Percentiles rank a stretch among this genome's conserved stretches.
phyloP scores from a whole-genome alignment of 1,140 invertebrate species.

The Trichomalopsis sarcophagae region DNA sequence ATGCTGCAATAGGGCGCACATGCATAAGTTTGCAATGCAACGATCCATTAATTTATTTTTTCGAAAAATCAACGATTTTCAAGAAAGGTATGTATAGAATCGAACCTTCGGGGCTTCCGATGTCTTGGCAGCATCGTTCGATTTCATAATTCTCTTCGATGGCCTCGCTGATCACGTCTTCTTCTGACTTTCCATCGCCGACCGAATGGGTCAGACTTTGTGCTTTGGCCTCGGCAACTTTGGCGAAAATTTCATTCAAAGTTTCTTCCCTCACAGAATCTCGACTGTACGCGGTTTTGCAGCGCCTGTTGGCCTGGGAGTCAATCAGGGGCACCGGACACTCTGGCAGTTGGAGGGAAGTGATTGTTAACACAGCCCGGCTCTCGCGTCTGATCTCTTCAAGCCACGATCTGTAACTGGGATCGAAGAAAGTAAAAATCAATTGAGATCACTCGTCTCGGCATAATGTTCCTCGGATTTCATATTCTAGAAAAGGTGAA shows the following conservation, averaged over 20 bases:
- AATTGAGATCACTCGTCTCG: neutral
- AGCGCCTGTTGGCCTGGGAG: conserved; percentile 61
- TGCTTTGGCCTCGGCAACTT: conserved; percentile 53
- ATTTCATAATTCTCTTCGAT: conserved; percentile 54
- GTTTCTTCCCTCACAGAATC: conserved; percentile 58
- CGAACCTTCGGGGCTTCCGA: neutral
- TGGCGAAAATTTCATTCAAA: conserved; percentile 61
- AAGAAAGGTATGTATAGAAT: neutral
- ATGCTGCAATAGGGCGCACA: neutral
- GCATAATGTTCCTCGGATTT: too few species aligned
- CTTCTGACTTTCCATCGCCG: conserved; percentile 41
- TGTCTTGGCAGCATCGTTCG: conserved; percentile 55
- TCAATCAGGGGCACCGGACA: conserved; percentile 68
- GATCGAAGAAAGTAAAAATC: neutral
- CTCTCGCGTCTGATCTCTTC: conserved; percentile 63
- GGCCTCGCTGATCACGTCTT: conserved; percentile 32
- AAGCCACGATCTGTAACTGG: conserved; percentile 66
- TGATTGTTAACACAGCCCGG: conserved; percentile 66
- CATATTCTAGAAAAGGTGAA: too few species aligned
- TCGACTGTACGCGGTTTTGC: conserved; percentile 49
- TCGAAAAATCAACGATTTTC: neutral
- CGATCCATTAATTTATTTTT: neutral
- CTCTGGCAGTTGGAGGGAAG: conserved; percentile 68
- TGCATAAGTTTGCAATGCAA: neutral
- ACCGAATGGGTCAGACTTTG: conserved; percentile 32